Conservation (phyloP, 2,888 invertebrate genomes). For the Zaprionus lineosus region DNA sequence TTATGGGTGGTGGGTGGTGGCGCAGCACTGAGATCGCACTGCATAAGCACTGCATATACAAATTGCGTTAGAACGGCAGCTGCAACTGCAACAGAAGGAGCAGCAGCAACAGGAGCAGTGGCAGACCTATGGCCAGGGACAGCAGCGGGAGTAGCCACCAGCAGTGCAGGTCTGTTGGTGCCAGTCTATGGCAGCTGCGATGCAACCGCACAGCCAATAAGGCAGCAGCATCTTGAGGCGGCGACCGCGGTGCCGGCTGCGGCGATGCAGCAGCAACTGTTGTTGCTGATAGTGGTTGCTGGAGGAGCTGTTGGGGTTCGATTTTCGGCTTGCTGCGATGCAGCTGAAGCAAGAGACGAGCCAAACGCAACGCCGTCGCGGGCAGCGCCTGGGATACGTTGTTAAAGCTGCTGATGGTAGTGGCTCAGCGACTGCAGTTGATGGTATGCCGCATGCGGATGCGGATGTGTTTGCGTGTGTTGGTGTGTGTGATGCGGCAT, state of each 20-base stretch:
- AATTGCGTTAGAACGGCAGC: too few relatives aligned
- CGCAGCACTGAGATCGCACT: conserved; percentile 37
- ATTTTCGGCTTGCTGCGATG: conserved; percentile 6
- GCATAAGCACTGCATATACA: conserved; percentile 1
- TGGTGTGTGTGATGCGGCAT: conserved; percentile 39
- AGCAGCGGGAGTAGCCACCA: conserved; percentile 7
- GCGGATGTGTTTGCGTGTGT: conserved; percentile 35
- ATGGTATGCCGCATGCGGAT: conserved; percentile 44
- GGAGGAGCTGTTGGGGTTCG: conserved; percentile 7
- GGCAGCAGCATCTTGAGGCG: conserved; percentile 5
- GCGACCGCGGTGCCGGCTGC: background rate
- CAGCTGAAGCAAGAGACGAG: conserved; percentile 29
- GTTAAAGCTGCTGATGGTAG: conserved; percentile 76
- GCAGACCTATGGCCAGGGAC: conserved; percentile 10
- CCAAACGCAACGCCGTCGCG: conserved; percentile 36
- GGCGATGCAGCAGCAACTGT: background rate
- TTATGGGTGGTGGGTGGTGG: background rate
- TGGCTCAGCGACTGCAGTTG: conserved; percentile 65
- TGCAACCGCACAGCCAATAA: conserved; percentile 12
- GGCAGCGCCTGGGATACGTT: conserved; percentile 50
- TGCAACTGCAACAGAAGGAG: conserved; percentile 7
- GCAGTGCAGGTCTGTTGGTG: background rate
- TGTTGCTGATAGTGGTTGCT: background rate
- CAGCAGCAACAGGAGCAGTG: conserved; percentile 15
- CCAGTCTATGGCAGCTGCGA: conserved; percentile 6